A percentile compares a stretch with the other conserved stretches of the same genome.
phyloP scores from a whole-genome alignment of 2,888 invertebrate species.

The Apotomis betuletana region DNA sequence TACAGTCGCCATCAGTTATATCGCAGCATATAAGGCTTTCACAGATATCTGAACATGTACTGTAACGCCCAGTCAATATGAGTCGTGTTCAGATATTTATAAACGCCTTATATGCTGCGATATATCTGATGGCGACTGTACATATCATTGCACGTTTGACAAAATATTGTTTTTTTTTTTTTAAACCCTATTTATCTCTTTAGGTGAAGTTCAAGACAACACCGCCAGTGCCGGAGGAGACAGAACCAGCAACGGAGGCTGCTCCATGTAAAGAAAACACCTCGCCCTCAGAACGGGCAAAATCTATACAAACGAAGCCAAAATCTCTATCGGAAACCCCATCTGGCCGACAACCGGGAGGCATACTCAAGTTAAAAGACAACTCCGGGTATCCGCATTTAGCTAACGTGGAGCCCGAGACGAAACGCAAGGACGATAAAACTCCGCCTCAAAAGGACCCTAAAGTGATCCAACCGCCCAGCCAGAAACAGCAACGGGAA shows the following conservation, averaged over 20 bases:
- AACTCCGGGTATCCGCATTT: conserved; percentile 81
- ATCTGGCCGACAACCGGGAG: conserved; percentile 76
- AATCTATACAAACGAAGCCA: conserved; percentile 37
- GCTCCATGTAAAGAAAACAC: neutral
- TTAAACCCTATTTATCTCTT: too few relatives aligned
- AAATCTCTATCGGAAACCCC: conserved; percentile 76
- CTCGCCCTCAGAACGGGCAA: conserved; percentile 15
- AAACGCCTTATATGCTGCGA: too few relatives aligned
- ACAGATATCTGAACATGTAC: too few relatives aligned
- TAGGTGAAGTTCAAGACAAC: conserved; percentile 29
- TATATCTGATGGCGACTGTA: too few relatives aligned
- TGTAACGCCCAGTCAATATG: too few relatives aligned
- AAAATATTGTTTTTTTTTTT: too few relatives aligned
- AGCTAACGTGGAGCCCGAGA: conserved; percentile 72
- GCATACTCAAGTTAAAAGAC: conserved; percentile 80
- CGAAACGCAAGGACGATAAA: conserved; percentile 62
- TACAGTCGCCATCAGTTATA: too few relatives aligned
- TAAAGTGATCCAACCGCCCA: conserved; percentile 59
- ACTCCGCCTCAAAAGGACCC: conserved; percentile 53
- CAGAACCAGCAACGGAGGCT: conserved; percentile 65
- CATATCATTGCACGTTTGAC: too few relatives aligned
- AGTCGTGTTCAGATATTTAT: too few relatives aligned
- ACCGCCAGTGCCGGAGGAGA: conserved; percentile 42
- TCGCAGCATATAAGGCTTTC: too few relatives aligned
- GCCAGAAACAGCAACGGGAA: conserved; percentile 56